These are phyloP conservation scores for Anolis sagrei DNA, from an alignment of 2,113 vertebrate species.

Conservation along the genomic window DNA sequence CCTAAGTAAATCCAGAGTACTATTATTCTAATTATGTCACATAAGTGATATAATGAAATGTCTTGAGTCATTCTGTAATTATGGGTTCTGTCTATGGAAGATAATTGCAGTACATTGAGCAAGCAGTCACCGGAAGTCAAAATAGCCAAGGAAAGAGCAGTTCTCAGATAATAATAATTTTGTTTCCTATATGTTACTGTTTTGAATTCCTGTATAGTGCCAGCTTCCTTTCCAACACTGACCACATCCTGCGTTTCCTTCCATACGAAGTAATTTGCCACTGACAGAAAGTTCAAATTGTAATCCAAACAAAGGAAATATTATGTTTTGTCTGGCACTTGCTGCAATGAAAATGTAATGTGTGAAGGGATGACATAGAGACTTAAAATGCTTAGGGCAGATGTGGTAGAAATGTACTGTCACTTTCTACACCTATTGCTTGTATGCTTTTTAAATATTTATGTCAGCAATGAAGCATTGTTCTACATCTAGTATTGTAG, in stretches of 20 bases:
- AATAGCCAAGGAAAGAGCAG: background rate
- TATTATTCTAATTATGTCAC: background rate
- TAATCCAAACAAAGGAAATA: too few relatives aligned
- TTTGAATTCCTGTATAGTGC: background rate
- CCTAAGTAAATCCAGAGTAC: background rate
- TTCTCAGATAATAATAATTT: background rate
- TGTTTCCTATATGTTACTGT: background rate
- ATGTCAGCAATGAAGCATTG: background rate
- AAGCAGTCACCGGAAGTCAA: background rate
- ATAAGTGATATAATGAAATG: background rate
- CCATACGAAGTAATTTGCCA: background rate
- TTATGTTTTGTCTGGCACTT: background rate
- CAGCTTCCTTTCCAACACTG: too few relatives aligned
- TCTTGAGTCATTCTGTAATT: background rate
- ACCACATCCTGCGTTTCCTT: background rate
- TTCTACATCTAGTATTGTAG: background rate
- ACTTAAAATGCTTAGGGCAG: background rate
- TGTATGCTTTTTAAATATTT: background rate
- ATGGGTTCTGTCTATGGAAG: background rate
- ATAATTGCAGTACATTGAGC: background rate
- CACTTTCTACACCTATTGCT: background rate
- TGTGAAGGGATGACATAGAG: background rate
- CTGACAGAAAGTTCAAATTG: too few relatives aligned
- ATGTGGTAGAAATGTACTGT: background rate
- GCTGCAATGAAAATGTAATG: background rate